Percentiles rank a stretch among this genome's conserved stretches.
Evolutionary conservation across 1,140 invertebrate genomes (phyloP).

Genomic region (Heliconius congener): DNA sequence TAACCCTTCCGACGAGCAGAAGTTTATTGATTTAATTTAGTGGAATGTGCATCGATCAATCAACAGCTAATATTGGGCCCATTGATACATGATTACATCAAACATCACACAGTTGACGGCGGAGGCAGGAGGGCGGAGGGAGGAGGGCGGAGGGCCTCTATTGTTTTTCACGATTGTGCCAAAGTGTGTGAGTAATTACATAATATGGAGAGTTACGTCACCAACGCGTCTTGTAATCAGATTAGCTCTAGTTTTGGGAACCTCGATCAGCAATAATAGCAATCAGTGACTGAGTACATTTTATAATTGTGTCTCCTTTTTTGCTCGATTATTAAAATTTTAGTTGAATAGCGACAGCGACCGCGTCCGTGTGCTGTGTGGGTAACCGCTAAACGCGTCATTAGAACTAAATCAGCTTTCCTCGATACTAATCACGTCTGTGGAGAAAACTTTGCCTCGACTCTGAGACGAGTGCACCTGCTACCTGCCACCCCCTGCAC

Average conservation of each 20-base stretch:
- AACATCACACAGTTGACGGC: background rate
- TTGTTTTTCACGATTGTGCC: background rate
- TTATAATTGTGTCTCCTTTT: background rate
- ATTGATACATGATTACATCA: background rate
- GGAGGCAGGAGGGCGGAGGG: too few relatives aligned
- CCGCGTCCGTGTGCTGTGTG: too few relatives aligned
- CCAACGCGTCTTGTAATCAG: background rate
- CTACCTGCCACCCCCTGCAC: too few relatives aligned
- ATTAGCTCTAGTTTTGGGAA: background rate
- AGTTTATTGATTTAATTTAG: background rate
- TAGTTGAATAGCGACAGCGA: background rate
- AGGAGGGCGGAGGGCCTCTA: background rate
- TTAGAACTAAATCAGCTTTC: background rate
- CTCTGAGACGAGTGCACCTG: background rate
- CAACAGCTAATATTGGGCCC: background rate
- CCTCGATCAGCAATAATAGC: background rate
- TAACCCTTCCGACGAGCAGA: background rate
- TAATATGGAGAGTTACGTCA: conserved; percentile 10
- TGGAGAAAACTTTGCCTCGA: background rate
- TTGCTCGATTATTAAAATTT: background rate
- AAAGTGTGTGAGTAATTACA: background rate
- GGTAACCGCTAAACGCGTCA: background rate
- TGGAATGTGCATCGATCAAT: conserved; percentile 2
- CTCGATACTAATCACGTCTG: background rate
- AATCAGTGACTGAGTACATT: conserved; percentile 18